These are phyloP conservation scores for Dermatophagoides farinae DNA, from an alignment of 1,140 invertebrate genomes.

Conservation along the genomic window DNA sequence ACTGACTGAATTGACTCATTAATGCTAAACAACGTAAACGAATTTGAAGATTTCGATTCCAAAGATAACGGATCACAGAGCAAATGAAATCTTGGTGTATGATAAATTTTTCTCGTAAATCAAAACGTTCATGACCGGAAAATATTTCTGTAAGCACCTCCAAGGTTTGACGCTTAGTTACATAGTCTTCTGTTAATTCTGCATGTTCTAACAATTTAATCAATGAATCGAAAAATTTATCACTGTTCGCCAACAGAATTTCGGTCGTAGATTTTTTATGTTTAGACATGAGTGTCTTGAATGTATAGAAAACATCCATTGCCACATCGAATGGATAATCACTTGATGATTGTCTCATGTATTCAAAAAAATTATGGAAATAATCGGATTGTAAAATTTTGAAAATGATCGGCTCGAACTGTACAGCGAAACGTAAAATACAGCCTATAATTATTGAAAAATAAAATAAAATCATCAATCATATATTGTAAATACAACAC, in stretches of 20 bases:
- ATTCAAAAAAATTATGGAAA: constrained; percentile 2
- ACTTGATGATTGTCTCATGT: not conserved
- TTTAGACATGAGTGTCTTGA: not conserved
- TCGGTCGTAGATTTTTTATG: not conserved
- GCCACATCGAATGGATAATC: not conserved
- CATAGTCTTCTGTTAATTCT: constrained; percentile 1
- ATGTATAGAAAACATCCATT: not conserved
- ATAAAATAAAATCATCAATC: not conserved
- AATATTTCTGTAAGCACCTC: not conserved
- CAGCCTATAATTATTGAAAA: not conserved
- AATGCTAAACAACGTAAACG: constrained; percentile 1
- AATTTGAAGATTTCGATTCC: constrained; percentile 9
- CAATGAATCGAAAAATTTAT: not conserved
- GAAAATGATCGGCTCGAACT: not conserved
- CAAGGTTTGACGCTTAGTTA: not conserved
- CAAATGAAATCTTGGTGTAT: not conserved
- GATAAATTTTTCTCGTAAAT: not conserved
- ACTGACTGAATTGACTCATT: not conserved
- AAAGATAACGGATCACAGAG: constrained; percentile 1
- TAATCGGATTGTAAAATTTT: not conserved
- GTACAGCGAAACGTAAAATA: constrained; percentile 1
- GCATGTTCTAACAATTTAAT: not conserved
- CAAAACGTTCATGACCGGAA: not conserved
- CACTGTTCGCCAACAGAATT: not conserved
- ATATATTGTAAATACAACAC: not conserved